A percentile compares a stretch with the other conserved stretches of the same genome.
phyloP scores from a whole-genome alignment of 1,140 invertebrate species.

The Penaeus chinensis region DNA sequence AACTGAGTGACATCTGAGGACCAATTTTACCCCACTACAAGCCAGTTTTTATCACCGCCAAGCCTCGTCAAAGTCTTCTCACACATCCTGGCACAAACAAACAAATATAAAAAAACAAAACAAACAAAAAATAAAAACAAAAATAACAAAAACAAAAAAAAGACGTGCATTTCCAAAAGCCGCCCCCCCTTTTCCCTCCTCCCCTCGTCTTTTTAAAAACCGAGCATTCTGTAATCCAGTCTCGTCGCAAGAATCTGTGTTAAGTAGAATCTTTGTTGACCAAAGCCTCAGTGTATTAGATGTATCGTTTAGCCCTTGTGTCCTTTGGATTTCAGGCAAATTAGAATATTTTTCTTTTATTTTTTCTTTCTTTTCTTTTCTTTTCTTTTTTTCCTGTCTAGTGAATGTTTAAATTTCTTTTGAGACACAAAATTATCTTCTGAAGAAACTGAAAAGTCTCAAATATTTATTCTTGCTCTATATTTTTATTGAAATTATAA shows the following conservation, averaged over 20 bases:
- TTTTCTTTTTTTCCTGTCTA: constrained; percentile 33
- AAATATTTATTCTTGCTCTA: background rate
- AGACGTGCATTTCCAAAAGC: background rate
- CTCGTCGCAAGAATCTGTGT: constrained; percentile 61
- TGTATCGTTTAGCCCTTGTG: constrained; percentile 43
- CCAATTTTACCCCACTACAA: constrained; percentile 69
- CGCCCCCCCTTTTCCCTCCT: background rate
- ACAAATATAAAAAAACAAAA: constrained; percentile 3
- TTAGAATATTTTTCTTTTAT: constrained; percentile 11
- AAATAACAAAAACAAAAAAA: constrained; percentile 35
- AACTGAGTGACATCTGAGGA: constrained; percentile 93
- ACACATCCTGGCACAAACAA: constrained; percentile 47
- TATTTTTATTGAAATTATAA: no score
- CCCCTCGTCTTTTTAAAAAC: constrained; percentile 31
- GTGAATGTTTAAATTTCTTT: constrained; percentile 37
- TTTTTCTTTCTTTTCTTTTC: constrained; percentile 38
- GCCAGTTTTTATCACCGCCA: constrained; percentile 49
- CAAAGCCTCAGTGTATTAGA: constrained; percentile 48
- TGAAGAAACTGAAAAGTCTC: background rate
- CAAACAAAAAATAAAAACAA: constrained; percentile 19
- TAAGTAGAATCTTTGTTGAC: constrained; percentile 61
- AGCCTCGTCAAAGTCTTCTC: constrained; percentile 44
- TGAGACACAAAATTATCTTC: background rate
- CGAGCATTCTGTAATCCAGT: constrained; percentile 53
- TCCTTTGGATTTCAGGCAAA: constrained; percentile 14